Evolutionary conservation across 2,797 vertebrate species (phyloP).

Genomic region (Urocyon cinereoargenteus): DNA sequence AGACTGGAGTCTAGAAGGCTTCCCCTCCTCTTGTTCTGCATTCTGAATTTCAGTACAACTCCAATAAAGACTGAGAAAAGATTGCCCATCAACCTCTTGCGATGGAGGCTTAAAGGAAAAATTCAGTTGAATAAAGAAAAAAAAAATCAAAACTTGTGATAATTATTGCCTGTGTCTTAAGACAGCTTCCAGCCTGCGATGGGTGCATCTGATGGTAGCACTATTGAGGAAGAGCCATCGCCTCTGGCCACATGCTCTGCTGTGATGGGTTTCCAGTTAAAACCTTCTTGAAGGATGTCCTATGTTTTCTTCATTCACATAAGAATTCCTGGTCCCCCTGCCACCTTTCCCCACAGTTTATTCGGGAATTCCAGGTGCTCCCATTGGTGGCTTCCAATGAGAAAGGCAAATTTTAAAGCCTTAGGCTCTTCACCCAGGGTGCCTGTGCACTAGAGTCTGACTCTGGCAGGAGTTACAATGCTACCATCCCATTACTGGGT

Average conservation of each 20-base stretch:
- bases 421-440: background rate
- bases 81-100: background rate
- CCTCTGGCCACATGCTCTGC: background rate
- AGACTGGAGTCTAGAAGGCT: background rate
- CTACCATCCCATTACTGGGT: slow-evolving; percentile 72
- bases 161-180: background rate
- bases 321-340: background rate
- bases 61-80: background rate
- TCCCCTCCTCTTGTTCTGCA: background rate
- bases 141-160: background rate
- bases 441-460: background rate
- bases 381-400: background rate
- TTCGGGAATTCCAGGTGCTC: slow-evolving; percentile 32
- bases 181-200: background rate
- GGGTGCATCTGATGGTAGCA: background rate
- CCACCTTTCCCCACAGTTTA: background rate
- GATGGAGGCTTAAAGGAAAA: background rate
- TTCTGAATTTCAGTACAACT: background rate
- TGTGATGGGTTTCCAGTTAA: background rate
- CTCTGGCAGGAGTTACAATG: slow-evolving; percentile 40
- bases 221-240: background rate
- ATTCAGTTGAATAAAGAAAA: background rate
- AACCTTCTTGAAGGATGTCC: background rate
- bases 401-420: background rate
- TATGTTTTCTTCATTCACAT: background rate